Base-by-base conservation (phyloP, 1,140 invertebrate species). In the Solenopsis fugax region DNA sequence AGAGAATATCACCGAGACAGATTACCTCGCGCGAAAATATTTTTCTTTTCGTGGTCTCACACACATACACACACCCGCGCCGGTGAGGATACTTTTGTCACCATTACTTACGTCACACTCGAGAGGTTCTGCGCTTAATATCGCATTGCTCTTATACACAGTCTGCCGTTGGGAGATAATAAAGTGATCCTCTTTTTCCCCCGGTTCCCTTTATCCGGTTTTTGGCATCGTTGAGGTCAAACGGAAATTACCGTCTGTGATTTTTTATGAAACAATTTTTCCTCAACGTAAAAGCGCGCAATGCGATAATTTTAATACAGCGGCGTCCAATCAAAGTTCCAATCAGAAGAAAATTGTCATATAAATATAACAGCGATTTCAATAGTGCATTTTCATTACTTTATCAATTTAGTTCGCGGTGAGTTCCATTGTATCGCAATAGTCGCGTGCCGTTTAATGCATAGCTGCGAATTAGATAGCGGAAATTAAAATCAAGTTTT, bases 141-240 rank as follows among this genome's bases (percentile, higher is more conserved):
- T 88, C 89, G 64, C 84, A 72, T 91, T 90, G 87, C 71, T 82
- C 88, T 87, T 85, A 52, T 60, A 87, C 21, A 37, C 34, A 87
- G 81, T 86, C 71, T 77, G 52, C 29, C 52, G 37, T 29, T 24
- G n/a, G 65, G 50, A 41, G 84, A 85, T 90, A 90, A 91, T 90
- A 90, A 88, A 90, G 62, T 54, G 67, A 50, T 87, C 62, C 24
- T 29, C 76, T 85, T 71, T 67, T 64, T 18, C 48, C 24, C 18
- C 2, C 6, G 21, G 12, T 41, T 16, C 12, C 18, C 21, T 12
- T 69, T 85, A 89, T 54, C 60, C 62, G 50, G 62, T 85, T 90
- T 82, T 84, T 73, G 64, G 45, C 64, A 73, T 12, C 48, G 54
- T 80, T 54, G 16, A 62, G 76, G 56, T 82, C 85, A 52, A 84